phyloP scores from a whole-genome alignment of 2,113 vertebrate species.

The Hiodon alosoides region DNA sequence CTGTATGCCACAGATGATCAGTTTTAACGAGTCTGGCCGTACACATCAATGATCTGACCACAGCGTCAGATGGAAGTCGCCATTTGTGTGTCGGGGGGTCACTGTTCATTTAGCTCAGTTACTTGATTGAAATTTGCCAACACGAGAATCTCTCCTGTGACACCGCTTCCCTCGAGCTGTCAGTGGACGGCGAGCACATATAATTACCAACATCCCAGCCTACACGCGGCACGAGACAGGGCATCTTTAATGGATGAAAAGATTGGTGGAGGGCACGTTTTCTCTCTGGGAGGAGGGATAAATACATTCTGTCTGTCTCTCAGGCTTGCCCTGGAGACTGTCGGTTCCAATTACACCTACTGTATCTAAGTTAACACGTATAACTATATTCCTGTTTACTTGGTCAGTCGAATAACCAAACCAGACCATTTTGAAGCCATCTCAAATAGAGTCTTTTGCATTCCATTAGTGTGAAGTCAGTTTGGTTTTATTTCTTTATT shows the following conservation, averaged over 20 bases:
- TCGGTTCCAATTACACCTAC: constrained; percentile 33
- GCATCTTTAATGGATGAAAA: constrained; percentile 38
- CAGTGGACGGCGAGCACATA: constrained; percentile 1
- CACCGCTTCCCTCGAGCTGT: neutral
- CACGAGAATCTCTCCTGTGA: neutral
- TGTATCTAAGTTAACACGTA: constrained; percentile 33
- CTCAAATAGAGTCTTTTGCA: constrained; percentile 20
- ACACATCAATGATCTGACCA: neutral
- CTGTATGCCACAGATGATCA: neutral
- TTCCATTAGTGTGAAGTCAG: constrained; percentile 36
- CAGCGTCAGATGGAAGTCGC: neutral
- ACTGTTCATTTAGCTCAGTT: neutral
- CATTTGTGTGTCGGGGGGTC: too few species aligned
- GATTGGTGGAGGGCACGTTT: constrained; percentile 10
- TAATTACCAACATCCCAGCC: constrained; percentile 24
- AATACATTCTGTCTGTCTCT: constrained; percentile 28
- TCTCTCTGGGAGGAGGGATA: constrained; percentile 4
- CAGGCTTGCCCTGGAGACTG: constrained; percentile 27
- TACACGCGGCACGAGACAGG: constrained; percentile 23
- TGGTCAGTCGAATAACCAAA: constrained; percentile 31
- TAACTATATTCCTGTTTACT: constrained; percentile 31
- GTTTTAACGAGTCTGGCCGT: neutral
- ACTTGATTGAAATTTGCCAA: constrained; percentile 20
- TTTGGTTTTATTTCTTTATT: neutral
- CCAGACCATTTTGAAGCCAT: constrained; percentile 16